Percentiles rank a stretch among this genome's conserved stretches.
These are phyloP conservation scores for Etia nguti DNA, from an alignment of 2,113 vertebrate genomes.

Conservation along the genomic window DNA sequence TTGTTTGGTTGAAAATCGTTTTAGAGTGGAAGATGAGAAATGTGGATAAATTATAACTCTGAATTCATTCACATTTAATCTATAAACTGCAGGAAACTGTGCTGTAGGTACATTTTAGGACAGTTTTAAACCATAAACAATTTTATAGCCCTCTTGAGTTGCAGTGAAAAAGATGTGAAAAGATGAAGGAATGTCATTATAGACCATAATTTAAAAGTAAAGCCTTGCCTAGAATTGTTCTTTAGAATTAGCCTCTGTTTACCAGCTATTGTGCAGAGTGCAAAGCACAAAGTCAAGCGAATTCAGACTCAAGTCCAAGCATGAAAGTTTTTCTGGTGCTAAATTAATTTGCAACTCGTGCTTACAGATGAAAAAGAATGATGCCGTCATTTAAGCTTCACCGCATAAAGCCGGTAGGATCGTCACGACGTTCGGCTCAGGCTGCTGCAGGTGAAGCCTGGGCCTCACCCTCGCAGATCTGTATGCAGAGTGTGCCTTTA, in stretches of 20 bases:
- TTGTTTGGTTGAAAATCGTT: neutral
- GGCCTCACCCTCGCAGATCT: constrained; percentile 45
- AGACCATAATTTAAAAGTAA: neutral
- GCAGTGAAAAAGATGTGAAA: neutral
- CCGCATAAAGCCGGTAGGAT: neutral
- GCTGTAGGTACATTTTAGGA: neutral
- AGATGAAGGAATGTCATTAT: neutral
- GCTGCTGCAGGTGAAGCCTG: constrained; percentile 42
- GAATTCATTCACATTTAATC: neutral
- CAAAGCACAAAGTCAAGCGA: neutral
- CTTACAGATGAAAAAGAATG: neutral
- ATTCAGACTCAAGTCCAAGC: neutral
- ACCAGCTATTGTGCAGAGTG: neutral
- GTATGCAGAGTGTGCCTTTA: constrained; percentile 63
- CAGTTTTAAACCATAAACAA: neutral
- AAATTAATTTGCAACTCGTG: neutral
- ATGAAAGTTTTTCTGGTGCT: neutral
- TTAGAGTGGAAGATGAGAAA: neutral
- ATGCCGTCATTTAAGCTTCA: neutral
- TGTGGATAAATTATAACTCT: neutral
- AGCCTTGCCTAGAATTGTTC: neutral
- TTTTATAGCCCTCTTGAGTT: neutral
- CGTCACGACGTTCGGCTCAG: neutral
- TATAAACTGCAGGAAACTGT: neutral
- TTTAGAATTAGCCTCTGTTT: neutral